phyloP scores from a whole-genome alignment of 2,888 invertebrate species.

The Agrochola circellaris region DNA sequence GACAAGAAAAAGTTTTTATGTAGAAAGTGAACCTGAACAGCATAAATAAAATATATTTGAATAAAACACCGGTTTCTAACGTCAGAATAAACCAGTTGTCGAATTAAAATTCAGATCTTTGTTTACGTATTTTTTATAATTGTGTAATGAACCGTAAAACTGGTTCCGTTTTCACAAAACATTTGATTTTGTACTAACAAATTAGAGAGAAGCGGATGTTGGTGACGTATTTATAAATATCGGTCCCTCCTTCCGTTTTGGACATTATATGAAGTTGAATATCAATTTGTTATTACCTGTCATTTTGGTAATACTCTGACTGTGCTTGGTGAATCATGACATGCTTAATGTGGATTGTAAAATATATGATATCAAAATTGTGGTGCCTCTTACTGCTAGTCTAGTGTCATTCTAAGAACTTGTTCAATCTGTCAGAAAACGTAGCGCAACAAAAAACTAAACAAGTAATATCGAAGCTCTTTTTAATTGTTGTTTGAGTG shows the following conservation, averaged over 20 bases:
- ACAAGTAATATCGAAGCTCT: neutral
- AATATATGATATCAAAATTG: neutral
- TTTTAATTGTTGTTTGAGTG: neutral
- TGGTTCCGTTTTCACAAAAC: conserved; percentile 78
- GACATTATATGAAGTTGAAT: conserved; percentile 40
- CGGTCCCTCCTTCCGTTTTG: conserved; percentile 58
- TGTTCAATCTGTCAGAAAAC: neutral
- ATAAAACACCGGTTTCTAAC: conserved; percentile 40
- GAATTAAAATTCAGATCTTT: conserved; percentile 73
- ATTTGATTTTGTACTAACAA: conserved; percentile 63
- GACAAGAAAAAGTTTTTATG: conserved; percentile 15
- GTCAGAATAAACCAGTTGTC: conserved; percentile 35
- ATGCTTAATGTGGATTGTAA: neutral
- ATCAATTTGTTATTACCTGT: conserved; percentile 37
- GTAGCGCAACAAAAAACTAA: neutral
- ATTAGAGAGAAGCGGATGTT: conserved; percentile 71
- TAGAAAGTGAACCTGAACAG: conserved; percentile 34
- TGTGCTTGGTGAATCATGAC: neutral
- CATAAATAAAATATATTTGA: conserved; percentile 9
- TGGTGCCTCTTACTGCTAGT: neutral
- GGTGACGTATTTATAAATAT: conserved; percentile 22
- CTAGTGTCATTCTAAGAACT: neutral
- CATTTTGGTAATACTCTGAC: neutral
- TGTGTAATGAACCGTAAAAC: conserved; percentile 83
- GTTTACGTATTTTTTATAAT: conserved; percentile 76